These are phyloP conservation scores for Eristalis tenax DNA, from an alignment of 2,888 invertebrate genomes.

Conservation along the genomic window DNA sequence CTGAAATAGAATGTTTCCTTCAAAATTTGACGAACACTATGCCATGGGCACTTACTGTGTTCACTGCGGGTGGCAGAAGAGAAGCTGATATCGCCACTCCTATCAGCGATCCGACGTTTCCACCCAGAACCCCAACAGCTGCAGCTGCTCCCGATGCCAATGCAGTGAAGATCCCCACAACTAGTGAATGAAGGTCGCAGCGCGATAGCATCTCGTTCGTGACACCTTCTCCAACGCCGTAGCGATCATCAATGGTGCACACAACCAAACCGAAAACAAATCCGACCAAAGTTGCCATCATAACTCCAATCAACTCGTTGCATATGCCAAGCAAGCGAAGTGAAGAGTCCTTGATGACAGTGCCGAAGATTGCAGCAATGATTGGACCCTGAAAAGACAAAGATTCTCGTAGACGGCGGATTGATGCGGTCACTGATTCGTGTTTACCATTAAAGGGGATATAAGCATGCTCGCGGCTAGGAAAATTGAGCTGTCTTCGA, in stretches of 20 bases:
- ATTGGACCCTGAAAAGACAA: conserved; percentile 85
- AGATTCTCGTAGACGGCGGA: neutral
- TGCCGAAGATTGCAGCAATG: conserved; percentile 89
- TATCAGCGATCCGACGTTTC: conserved; percentile 89
- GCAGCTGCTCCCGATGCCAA: conserved; percentile 90
- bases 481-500: conserved; percentile 88
- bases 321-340: conserved; percentile 85
- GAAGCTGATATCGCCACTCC: conserved; percentile 93
- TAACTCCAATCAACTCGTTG: conserved; percentile 86
- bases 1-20: conserved; percentile 77
- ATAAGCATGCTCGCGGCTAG: conserved; percentile 91
- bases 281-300: conserved; percentile 86
- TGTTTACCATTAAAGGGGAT: conserved; percentile 89
- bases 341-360: conserved; percentile 85
- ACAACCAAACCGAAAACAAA: conserved; percentile 86
- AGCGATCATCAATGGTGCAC: conserved; percentile 83
- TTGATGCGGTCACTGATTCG: neutral
- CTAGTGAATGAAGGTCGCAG: conserved; percentile 85
- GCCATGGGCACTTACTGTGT: conserved; percentile 83
- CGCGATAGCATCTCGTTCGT: conserved; percentile 86
- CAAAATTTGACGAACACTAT: neutral
- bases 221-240: conserved; percentile 84
- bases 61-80: conserved; percentile 90
- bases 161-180: conserved; percentile 88
- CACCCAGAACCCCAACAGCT: conserved; percentile 89